phyloP scores from a whole-genome alignment of 1,140 invertebrate genomes.

The Eurosta solidaginis region DNA sequence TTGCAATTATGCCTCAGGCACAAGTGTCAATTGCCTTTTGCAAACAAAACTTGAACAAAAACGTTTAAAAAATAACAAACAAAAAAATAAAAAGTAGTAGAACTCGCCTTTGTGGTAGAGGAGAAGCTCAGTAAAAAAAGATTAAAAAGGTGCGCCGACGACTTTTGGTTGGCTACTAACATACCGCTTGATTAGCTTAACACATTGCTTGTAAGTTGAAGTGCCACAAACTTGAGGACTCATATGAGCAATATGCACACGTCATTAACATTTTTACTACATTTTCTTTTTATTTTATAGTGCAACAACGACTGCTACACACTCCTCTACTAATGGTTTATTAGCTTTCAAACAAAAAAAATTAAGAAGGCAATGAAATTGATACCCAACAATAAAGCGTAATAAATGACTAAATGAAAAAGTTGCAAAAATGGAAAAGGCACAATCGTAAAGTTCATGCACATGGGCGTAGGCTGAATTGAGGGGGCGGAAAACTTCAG shows the following conservation, averaged over 20 bases:
- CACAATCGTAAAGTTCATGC: background rate
- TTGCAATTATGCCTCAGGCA: constrained; percentile 4
- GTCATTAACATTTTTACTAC: background rate
- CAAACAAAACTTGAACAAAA: background rate
- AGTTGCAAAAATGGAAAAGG: background rate
- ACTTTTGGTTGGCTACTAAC: background rate
- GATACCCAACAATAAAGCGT: background rate
- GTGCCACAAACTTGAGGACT: background rate
- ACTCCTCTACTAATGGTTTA: background rate
- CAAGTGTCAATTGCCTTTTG: constrained; percentile 21
- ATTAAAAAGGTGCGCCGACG: background rate
- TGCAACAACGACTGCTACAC: background rate
- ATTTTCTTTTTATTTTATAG: too few relatives aligned
- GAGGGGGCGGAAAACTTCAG: too few relatives aligned
- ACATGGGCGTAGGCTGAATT: too few relatives aligned
- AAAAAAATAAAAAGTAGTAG: background rate
- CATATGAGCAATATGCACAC: background rate
- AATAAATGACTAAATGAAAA: background rate
- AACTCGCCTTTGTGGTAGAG: background rate
- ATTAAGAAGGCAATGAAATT: constrained; percentile 1
- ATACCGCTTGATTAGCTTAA: constrained; percentile 1
- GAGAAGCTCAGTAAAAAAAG: background rate
- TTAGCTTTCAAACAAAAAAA: constrained; percentile 5
- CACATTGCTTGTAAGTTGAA: background rate
- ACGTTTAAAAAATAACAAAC: background rate